A percentile compares a stretch with the other conserved stretches of the same genome.
These are phyloP conservation scores for Hippopotamyrus pictus DNA, from an alignment of 2,797 vertebrate genomes.

Conservation along the genomic window DNA sequence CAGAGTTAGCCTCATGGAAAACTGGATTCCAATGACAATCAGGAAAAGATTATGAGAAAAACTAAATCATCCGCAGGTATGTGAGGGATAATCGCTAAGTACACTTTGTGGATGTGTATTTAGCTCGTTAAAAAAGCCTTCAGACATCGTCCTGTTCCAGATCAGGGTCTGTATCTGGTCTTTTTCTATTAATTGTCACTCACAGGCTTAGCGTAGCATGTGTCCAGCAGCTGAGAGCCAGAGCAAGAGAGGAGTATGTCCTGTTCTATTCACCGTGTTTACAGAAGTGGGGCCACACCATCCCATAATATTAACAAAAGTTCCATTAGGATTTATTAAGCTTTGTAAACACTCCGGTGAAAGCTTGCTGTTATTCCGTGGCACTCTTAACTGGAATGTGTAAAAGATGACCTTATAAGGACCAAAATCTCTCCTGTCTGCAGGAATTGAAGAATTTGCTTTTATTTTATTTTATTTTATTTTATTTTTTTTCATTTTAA, in stretches of 20 bases:
- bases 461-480: neutral
- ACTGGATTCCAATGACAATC: neutral
- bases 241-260: neutral
- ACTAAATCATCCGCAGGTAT: neutral
- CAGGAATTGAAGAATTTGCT: neutral
- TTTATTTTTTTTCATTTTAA: neutral
- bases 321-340: conserved; percentile 15
- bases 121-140: neutral
- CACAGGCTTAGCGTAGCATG: neutral
- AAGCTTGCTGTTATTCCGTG: neutral
- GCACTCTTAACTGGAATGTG: neutral
- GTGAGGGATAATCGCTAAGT: neutral
- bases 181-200: neutral
- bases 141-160: neutral
- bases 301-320: conserved; percentile 7
- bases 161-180: neutral
- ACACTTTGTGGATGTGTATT: neutral
- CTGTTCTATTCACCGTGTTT: neutral
- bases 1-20: neutral
- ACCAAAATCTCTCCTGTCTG: neutral
- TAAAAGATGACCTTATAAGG: neutral
- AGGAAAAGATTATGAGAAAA: neutral
- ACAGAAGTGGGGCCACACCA: neutral
- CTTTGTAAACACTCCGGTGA: neutral
- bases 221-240: neutral